These are phyloP conservation scores for Wasmannia auropunctata DNA, from an alignment of 1,140 invertebrate genomes.

Conservation along the genomic window DNA sequence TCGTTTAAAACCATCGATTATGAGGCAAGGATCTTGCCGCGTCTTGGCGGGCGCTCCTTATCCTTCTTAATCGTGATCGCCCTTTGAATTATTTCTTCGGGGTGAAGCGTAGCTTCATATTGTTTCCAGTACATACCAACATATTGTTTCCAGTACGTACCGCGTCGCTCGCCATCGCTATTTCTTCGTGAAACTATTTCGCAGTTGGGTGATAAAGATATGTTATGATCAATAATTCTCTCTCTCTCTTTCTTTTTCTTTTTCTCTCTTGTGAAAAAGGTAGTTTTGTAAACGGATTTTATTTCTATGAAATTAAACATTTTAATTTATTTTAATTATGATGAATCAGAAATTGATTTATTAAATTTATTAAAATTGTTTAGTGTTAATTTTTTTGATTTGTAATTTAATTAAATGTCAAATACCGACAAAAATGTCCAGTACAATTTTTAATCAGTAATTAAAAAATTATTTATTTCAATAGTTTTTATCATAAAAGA, in stretches of 20 bases:
- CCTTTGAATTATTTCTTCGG: conserved; percentile 56
- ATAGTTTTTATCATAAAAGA: background rate
- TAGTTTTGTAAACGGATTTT: background rate
- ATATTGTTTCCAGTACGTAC: conserved; percentile 50
- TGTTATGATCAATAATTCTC: background rate
- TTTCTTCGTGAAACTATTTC: background rate
- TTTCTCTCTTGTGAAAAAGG: background rate
- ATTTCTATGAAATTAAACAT: background rate
- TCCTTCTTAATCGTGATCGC: conserved; percentile 51
- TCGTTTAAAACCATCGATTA: conserved; percentile 48
- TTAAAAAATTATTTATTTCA: conserved; percentile 9
- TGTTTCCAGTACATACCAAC: conserved; percentile 49
- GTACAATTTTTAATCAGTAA: background rate
- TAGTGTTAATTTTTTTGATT: background rate
- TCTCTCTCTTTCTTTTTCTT: background rate
- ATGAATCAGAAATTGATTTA: background rate
- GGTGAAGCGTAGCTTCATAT: conserved; percentile 19
- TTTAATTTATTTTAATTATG: background rate
- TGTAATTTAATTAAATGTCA: background rate
- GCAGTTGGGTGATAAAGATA: background rate
- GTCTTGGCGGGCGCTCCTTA: conserved; percentile 29
- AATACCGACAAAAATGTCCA: background rate
- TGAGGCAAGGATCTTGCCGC: conserved; percentile 40
- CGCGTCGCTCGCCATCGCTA: background rate
- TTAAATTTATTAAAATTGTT: background rate